Conservation (phyloP, 1,140 invertebrate species). For the Brachionus calyciflorus region DNA sequence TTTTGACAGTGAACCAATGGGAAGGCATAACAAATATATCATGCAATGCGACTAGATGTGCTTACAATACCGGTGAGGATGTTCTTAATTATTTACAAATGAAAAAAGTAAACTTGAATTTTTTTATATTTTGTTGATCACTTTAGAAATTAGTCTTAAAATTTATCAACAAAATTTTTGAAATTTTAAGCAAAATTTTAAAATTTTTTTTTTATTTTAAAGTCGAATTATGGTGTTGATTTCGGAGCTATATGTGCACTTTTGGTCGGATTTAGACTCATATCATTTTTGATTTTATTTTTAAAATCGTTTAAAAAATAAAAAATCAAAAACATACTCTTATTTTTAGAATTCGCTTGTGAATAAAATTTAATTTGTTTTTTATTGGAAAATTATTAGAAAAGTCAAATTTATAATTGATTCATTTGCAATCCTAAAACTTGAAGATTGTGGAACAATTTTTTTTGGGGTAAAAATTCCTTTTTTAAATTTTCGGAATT, state of each 20-base stretch:
- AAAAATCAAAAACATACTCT: neutral
- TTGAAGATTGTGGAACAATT: too few relatives aligned
- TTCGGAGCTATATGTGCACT: constrained; percentile 1
- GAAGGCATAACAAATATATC: constrained; percentile 4
- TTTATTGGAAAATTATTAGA: too few relatives aligned
- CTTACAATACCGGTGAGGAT: neutral
- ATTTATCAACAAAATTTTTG: neutral
- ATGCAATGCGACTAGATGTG: neutral
- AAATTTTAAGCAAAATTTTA: neutral
- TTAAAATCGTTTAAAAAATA: constrained; percentile 41
- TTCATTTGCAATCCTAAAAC: too few relatives aligned
- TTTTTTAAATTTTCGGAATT: too few relatives aligned
- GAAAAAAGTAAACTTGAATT: constrained; percentile 42
- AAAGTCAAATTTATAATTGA: too few relatives aligned
- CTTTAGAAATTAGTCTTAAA: neutral
- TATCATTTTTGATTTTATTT: constrained; percentile 35
- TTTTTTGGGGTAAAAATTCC: too few relatives aligned
- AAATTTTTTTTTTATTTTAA: neutral
- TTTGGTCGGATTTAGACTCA: constrained; percentile 39
- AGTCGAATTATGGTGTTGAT: constrained; percentile 36
- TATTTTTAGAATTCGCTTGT: too few relatives aligned
- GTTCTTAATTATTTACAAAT: constrained; percentile 27
- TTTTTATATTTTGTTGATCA: neutral
- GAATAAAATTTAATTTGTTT: too few relatives aligned
- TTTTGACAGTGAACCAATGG: constrained; percentile 45